A percentile compares a stretch with the other conserved stretches of the same genome.
phyloP scores from a whole-genome alignment of 2,888 invertebrate genomes.

The Harpagoxenus sublaevis region DNA sequence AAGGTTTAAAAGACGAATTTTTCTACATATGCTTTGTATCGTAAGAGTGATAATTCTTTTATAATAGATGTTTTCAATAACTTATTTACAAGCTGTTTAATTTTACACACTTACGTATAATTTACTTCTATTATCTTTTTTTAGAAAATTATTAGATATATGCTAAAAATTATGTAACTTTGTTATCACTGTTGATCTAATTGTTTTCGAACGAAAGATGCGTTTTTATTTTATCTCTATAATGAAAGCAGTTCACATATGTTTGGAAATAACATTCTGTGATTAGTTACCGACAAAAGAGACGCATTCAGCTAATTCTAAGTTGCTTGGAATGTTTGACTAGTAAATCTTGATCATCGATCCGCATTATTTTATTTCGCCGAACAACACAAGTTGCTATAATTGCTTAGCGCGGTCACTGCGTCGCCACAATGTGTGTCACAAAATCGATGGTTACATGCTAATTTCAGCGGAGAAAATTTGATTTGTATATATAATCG shows the following conservation, averaged over 20 bases:
- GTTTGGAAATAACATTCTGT: constrained; percentile 48
- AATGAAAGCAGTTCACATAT: background rate
- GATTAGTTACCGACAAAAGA: constrained; percentile 21
- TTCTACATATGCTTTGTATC: background rate
- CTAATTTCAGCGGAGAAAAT: constrained; percentile 3
- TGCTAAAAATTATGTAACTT: background rate
- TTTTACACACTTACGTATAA: background rate
- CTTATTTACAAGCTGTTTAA: background rate
- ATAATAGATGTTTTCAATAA: background rate
- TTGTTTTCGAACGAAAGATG: background rate
- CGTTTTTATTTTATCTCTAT: constrained; percentile 16
- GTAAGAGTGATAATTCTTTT: background rate
- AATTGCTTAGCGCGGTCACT: constrained; percentile 29
- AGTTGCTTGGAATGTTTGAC: constrained; percentile 50
- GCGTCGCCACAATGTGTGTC: constrained; percentile 47
- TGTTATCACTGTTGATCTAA: background rate
- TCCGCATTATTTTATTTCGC: constrained; percentile 7
- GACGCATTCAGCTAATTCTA: constrained; percentile 23
- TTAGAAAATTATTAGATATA: background rate
- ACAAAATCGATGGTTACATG: constrained; percentile 14
- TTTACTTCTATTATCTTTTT: background rate
- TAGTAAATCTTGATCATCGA: constrained; percentile 51
- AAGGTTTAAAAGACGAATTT: constrained; percentile 6
- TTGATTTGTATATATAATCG: background rate
- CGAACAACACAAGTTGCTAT: constrained; percentile 17